phyloP scores from a whole-genome alignment of 2,797 vertebrate genomes.

The Megalops cyprinoides region DNA sequence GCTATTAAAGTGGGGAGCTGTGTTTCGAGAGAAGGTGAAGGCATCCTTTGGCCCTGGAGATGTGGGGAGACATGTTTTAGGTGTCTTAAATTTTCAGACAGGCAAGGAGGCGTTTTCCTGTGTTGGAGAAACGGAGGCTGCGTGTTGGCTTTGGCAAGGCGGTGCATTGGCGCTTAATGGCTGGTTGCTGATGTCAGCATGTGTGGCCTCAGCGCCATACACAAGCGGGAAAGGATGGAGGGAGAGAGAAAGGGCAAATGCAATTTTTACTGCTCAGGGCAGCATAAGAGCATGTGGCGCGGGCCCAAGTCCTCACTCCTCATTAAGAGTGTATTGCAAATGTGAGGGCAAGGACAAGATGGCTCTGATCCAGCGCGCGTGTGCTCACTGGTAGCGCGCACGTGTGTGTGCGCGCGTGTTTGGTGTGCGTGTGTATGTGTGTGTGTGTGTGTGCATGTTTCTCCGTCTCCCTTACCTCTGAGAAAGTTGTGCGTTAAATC shows the following conservation, averaged over 20 bases:
- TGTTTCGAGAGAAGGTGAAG: too few relatives aligned
- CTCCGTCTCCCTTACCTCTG: not conserved
- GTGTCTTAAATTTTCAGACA: not conserved
- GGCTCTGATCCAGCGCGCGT: not conserved
- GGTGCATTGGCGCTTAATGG: not conserved
- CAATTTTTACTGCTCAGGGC: constrained; percentile 9
- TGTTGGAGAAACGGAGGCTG: not conserved
- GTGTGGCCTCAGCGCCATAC: not conserved
- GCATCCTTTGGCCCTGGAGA: too few relatives aligned
- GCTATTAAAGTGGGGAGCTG: too few relatives aligned
- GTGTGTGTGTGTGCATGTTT: not conserved
- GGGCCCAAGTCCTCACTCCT: constrained; percentile 9
- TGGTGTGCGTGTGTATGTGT: not conserved
- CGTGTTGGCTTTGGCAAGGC: too few relatives aligned
- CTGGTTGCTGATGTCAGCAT: constrained; percentile 31
- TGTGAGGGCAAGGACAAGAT: not conserved
- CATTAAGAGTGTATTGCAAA: not conserved
- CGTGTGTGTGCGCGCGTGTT: not conserved
- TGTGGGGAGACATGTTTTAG: not conserved
- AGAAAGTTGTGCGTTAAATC: not conserved
- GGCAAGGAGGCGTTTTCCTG: not conserved
- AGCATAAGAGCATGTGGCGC: not conserved
- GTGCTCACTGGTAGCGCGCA: not conserved
- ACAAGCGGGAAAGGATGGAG: not conserved
- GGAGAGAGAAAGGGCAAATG: not conserved